These are phyloP conservation scores for Hydraecia micacea DNA, from an alignment of 2,888 invertebrate genomes.

Conservation along the genomic window DNA sequence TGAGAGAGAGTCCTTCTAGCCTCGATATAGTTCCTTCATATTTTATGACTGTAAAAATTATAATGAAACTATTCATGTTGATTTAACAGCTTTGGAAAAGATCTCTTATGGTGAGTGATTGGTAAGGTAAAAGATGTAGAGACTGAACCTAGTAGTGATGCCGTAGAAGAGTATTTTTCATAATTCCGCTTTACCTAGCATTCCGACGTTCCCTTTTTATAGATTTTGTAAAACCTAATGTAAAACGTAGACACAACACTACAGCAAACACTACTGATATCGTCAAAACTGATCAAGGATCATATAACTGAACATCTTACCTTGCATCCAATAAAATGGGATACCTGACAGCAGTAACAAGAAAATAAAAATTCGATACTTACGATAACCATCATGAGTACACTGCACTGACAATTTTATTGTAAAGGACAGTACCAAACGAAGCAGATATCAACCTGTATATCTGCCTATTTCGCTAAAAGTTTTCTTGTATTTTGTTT, in stretches of 20 bases:
- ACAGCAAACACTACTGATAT: slow-evolving; percentile 62
- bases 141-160: slow-evolving; percentile 78
- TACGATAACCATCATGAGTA: neutral
- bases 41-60: slow-evolving; percentile 58
- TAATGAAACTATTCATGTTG: slow-evolving; percentile 80
- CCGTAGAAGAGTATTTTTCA: slow-evolving; percentile 81
- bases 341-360: neutral
- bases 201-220: slow-evolving; percentile 75
- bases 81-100: slow-evolving; percentile 90
- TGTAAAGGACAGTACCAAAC: neutral
- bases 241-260: slow-evolving; percentile 74
- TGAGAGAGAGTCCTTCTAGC: slow-evolving; percentile 49
- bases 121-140: slow-evolving; percentile 85
- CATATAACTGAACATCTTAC: slow-evolving; percentile 4
- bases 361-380: neutral
- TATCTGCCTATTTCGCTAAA: slow-evolving; percentile 2
- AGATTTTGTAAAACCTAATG: slow-evolving; percentile 67
- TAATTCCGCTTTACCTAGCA: slow-evolving; percentile 81
- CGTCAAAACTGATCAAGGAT: slow-evolving; percentile 33
- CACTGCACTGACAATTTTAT: neutral
- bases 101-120: slow-evolving; percentile 89
- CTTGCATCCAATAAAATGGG: neutral
- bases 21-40: slow-evolving; percentile 49
- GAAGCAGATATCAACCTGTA: neutral
- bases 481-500: slow-evolving; percentile 3